A percentile compares a stretch with the other conserved stretches of the same genome.
phyloP scores from a whole-genome alignment of 2,797 vertebrate species.

The Erethizon dorsatum region DNA sequence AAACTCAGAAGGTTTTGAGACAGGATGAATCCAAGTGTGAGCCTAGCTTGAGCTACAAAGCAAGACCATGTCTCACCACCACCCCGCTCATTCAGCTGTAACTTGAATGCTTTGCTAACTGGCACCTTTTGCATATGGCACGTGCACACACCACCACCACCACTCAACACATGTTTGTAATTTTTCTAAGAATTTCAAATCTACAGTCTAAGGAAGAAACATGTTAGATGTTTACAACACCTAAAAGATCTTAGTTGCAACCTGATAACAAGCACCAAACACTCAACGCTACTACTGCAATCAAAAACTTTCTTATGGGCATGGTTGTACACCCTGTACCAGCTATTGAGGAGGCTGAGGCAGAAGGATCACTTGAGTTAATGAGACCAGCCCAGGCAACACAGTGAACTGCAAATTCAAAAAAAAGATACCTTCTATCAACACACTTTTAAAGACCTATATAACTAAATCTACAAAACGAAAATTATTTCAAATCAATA shows the following conservation, averaged over 20 bases:
- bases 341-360: neutral
- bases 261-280: conserved; percentile 7
- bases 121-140: neutral
- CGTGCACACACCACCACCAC: neutral
- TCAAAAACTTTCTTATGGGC: conserved; percentile 11
- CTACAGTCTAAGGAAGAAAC: conserved; percentile 6
- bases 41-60: neutral
- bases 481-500: conserved; percentile 55
- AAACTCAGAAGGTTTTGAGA: neutral
- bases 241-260: neutral
- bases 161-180: neutral
- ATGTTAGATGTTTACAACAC: neutral
- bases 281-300: conserved; percentile 1
- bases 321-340: neutral
- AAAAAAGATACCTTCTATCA: neutral
- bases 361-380: neutral
- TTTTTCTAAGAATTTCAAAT: neutral
- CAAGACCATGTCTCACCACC: neutral
- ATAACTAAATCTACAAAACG: neutral
- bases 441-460: neutral
- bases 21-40: neutral
- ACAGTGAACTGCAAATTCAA: neutral
- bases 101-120: neutral
- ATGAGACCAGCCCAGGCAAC: neutral
- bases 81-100: neutral